phyloP scores from a whole-genome alignment of 2,113 vertebrate genomes.

The Oxyura jamaicensis region DNA sequence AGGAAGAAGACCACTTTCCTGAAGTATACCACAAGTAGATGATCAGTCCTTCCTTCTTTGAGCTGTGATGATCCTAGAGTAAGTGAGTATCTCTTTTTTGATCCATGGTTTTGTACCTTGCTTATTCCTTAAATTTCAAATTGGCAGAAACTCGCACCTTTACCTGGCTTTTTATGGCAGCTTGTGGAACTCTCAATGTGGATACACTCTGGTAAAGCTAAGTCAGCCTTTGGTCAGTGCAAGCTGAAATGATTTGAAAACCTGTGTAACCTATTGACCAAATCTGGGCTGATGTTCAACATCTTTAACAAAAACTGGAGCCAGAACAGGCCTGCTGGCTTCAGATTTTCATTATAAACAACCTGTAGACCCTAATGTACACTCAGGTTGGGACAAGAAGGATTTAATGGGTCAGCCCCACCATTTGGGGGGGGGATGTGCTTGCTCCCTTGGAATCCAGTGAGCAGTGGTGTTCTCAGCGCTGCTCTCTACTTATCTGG shows the following conservation, averaged over 20 bases:
- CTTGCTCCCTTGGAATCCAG: neutral
- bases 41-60: neutral
- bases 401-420: constrained; percentile 29
- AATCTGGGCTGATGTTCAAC: constrained; percentile 50
- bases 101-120: neutral
- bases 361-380: neutral
- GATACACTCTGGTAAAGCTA: constrained; percentile 24
- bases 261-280: constrained; percentile 49
- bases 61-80: neutral
- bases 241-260: constrained; percentile 37
- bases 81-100: neutral
- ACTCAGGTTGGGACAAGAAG: constrained; percentile 7
- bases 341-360: constrained; percentile 28
- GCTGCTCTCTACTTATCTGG: neutral
- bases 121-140: neutral
- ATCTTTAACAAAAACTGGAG: constrained; percentile 11
- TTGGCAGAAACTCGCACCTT: neutral
- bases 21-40: neutral
- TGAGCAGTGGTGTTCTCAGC: neutral
- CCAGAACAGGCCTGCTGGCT: constrained; percentile 40
- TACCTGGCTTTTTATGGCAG: constrained; percentile 35
- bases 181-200: neutral
- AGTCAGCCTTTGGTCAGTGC: constrained; percentile 34
- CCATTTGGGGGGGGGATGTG: neutral
- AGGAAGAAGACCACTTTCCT: neutral